A percentile compares a stretch with the other conserved stretches of the same genome.
phyloP scores from a whole-genome alignment of 2,113 vertebrate species.

The Alaudala cheleensis region DNA sequence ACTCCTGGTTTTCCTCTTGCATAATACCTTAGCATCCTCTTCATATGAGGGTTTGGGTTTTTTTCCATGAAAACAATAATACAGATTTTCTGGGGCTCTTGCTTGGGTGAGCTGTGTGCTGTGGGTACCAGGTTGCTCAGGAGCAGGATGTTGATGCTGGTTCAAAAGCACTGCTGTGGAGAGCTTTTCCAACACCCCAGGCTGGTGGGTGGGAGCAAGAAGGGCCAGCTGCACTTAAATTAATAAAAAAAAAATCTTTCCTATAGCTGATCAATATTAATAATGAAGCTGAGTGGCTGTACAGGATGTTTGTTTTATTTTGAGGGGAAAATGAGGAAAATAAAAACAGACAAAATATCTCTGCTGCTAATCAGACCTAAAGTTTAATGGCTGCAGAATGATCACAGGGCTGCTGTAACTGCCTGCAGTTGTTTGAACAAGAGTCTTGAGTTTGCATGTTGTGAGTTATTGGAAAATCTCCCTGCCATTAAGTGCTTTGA shows the following conservation, averaged over 20 bases:
- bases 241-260: slow-evolving; percentile 9
- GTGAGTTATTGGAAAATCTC: slow-evolving; percentile 64
- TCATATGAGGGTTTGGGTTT: accelerated
- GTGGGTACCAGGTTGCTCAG: background rate
- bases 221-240: background rate
- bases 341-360: slow-evolving; percentile 10
- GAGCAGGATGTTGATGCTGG: background rate
- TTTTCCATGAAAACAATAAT: background rate
- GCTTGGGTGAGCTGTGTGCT: accelerated
- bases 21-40: background rate
- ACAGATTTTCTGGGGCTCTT: background rate
- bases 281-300: slow-evolving; percentile 18
- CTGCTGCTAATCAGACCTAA: slow-evolving; percentile 5
- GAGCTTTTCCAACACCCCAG: background rate
- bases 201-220: background rate
- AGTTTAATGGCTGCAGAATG: slow-evolving; percentile 12
- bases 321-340: slow-evolving; percentile 22
- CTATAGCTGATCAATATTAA: slow-evolving; percentile 50
- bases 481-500: slow-evolving; percentile 53
- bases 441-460: slow-evolving; percentile 14
- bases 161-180: background rate
- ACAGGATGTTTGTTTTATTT: slow-evolving; percentile 36
- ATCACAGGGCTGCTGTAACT: slow-evolving; percentile 13
- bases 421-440: slow-evolving; percentile 51
- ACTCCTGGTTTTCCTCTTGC: background rate